Conservation (phyloP, 2,888 invertebrate species). For the Laspeyria flexula region DNA sequence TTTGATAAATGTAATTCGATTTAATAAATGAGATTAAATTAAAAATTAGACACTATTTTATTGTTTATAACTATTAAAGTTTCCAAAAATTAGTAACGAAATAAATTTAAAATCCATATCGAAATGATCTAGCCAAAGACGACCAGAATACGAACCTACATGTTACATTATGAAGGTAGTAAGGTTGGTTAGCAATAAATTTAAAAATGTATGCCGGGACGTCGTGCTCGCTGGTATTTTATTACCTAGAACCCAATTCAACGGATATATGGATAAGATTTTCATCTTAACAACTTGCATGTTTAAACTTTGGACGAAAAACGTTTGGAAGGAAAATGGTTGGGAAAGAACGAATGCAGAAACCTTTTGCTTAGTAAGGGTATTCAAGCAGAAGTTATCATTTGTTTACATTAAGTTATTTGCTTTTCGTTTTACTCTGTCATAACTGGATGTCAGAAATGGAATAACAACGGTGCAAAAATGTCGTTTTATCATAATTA, state of each 20-base stretch:
- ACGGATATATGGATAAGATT: conserved; percentile 27
- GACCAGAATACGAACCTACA: conserved; percentile 21
- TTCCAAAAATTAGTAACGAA: too few species aligned
- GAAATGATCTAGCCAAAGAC: conserved; percentile 10
- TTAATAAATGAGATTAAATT: too few species aligned
- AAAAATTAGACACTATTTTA: too few species aligned
- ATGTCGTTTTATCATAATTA: too few species aligned
- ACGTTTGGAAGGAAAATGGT: conserved; percentile 5
- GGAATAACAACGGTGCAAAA: too few species aligned
- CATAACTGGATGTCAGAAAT: too few species aligned
- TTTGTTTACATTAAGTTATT: too few species aligned
- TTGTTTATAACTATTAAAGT: too few species aligned
- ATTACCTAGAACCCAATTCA: conserved; percentile 34
- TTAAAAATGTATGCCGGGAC: conserved; percentile 60
- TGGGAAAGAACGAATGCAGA: not conserved
- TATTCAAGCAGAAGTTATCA: not conserved
- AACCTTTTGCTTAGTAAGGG: not conserved
- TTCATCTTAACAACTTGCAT: conserved; percentile 20
- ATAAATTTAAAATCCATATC: conserved; percentile 4
- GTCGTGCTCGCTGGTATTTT: conserved; percentile 36
- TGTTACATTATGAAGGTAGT: conserved; percentile 49
- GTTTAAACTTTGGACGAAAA: conserved; percentile 10
- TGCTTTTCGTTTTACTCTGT: too few species aligned
- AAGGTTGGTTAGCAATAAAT: conserved; percentile 55
- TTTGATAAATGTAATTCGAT: too few species aligned